Conservation (phyloP, 2,797 vertebrate genomes). For the Thaleichthys pacificus region DNA sequence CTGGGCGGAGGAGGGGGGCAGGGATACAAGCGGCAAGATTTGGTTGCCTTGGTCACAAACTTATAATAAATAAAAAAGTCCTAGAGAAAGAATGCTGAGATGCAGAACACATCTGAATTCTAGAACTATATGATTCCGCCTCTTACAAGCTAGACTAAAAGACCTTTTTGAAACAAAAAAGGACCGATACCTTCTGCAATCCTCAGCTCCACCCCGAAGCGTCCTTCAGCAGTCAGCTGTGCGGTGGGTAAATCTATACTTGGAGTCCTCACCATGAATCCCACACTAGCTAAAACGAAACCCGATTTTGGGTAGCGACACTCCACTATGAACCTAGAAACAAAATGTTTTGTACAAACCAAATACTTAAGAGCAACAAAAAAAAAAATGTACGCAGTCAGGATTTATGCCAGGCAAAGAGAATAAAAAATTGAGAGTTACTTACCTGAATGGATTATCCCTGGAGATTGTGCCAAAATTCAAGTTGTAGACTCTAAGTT, state of each 20-base stretch:
- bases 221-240: slow-evolving; percentile 29
- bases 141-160: too few species aligned
- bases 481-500: slow-evolving; percentile 47
- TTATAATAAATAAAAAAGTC: background rate
- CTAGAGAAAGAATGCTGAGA: background rate
- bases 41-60: background rate
- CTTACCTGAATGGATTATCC: slow-evolving; percentile 59
- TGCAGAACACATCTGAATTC: background rate
- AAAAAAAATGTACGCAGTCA: too few species aligned
- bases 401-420: too few species aligned
- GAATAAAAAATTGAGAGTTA: background rate
- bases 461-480: slow-evolving; percentile 71
- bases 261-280: slow-evolving; percentile 67
- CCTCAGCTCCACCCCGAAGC: slow-evolving; percentile 60
- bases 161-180: background rate
- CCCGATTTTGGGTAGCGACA: slow-evolving; percentile 62
- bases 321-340: slow-evolving; percentile 69
- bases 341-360: background rate
- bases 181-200: slow-evolving; percentile 62
- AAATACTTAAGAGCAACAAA: background rate
- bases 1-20: slow-evolving; percentile 38
- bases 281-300: slow-evolving; percentile 40
- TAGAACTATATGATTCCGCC: too few species aligned
- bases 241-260: slow-evolving; percentile 32
- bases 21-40: too few species aligned